phyloP scores from a whole-genome alignment of 2,888 invertebrate species.

The Germaria angustata region DNA sequence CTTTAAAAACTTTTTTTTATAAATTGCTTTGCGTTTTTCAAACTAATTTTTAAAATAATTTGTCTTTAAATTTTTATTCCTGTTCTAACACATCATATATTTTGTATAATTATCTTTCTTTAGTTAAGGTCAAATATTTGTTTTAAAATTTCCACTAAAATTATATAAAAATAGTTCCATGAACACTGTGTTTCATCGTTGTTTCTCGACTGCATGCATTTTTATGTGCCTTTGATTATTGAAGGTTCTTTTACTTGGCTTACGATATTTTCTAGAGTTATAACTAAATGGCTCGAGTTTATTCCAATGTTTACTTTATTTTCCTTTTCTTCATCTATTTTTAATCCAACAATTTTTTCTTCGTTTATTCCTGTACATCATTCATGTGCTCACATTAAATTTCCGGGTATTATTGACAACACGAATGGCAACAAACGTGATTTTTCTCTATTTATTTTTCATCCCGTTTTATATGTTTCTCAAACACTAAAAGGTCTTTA shows the following conservation, averaged over 20 bases:
- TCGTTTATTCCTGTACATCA: slow-evolving; percentile 18
- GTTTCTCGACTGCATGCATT: neutral
- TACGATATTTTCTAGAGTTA: slow-evolving; percentile 11
- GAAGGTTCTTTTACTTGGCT: slow-evolving; percentile 14
- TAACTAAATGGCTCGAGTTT: slow-evolving; percentile 4
- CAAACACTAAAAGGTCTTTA: slow-evolving; percentile 37
- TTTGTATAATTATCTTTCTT: too few species aligned
- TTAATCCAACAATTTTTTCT: neutral
- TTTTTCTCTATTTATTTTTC: slow-evolving; percentile 53
- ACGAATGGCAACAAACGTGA: slow-evolving; percentile 63
- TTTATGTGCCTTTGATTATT: neutral
- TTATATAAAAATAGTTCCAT: too few species aligned
- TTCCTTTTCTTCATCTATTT: slow-evolving; percentile 4
- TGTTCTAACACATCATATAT: too few species aligned
- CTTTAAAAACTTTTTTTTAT: too few species aligned
- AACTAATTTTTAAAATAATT: too few species aligned
- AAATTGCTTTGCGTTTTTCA: too few species aligned
- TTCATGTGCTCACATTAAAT: slow-evolving; percentile 58
- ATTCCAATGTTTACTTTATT: neutral
- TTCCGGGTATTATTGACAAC: slow-evolving; percentile 64
- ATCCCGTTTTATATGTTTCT: slow-evolving; percentile 41
- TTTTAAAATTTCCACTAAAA: too few species aligned
- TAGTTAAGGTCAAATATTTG: too few species aligned
- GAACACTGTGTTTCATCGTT: neutral
- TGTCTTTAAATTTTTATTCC: too few species aligned